Base-by-base conservation (phyloP, 1,140 invertebrate species). In the Trichogramma pretiosum region DNA sequence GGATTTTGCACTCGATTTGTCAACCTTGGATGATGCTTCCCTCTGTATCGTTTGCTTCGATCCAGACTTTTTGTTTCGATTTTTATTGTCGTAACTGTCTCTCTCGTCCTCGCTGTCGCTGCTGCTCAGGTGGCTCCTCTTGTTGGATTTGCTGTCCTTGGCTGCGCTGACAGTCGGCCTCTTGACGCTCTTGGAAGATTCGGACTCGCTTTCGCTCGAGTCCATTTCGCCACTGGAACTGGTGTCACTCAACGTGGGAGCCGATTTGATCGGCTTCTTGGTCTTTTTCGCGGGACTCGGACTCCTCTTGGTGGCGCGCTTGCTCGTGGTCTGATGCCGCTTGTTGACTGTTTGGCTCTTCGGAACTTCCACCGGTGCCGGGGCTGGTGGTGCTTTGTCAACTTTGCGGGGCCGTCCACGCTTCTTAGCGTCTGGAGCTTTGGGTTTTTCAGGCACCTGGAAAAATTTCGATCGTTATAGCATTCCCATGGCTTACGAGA, bases 331-430 rank as follows among this genome's bases (percentile, higher is more conserved):
- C n/a, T n/a, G 39, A 21, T 33, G 26, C 7, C 35, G 45, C 19
- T 50, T 55, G 21, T n/a, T 30, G 38, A 43, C 46, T 51, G 42
- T 30, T 53, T 46, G 45, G 46, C 43, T 52, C 48, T 50, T 22
- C 36, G 30, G 17, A 37, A n/a, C n/a, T n/a, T n/a, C n/a, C n/a
- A n/a, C n/a, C n/a, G n/a, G n/a, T n/a, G n/a, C n/a, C n/a, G n/a
- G n/a, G n/a, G n/a, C n/a, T n/a, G n/a, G n/a, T 37, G 61, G 65
- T 43, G 62, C 67, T 33, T 66, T 64, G 0, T 57, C 49, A 0
- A 62, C 59, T 43, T 72, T 68, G 22, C 72, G 62, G 0, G 72
- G 73, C 33, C 72, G 54, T 4, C 72, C 73, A 3, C 72, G 62
- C 52, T 68, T 73, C 22, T 61, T 63, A 0, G 52, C 56, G 21